Base-by-base conservation (phyloP, 1,140 invertebrate species). In the Lepidurus apus region DNA sequence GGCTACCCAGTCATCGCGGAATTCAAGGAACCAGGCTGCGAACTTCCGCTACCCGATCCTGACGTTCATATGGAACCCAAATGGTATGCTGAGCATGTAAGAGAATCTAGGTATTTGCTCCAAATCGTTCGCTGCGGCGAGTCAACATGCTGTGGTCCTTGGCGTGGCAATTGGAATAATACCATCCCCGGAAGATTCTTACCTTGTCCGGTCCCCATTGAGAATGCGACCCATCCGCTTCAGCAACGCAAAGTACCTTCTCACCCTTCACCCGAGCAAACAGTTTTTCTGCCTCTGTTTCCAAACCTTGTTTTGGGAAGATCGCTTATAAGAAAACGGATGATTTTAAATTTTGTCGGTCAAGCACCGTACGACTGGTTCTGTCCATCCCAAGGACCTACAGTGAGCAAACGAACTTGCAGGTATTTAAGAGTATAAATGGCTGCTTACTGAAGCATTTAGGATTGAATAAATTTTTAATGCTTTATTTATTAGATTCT, bases 41-140 rank as follows among this genome's bases (percentile, higher is more conserved):
- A 42, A 75, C 21, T 43, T 75, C 74, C 34, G 74, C 34, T 42
- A 34, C 43, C 6, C 34, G 43, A 42, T 34, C 34, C 34, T 75
- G 74, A 43, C 45, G 10, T 13, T 43, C n/a, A 17, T 42, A 7
- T 44, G 26, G 75, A 76, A n/a, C 34, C 21, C 10, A 13, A 76
- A n/a, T 43, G 75, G 75, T 76, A 45, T 44, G 43, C 75, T 43
- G 43, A 76, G 42, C 75, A 76, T 76, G 75, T 76, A 21, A 21
- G 75, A 24, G 47, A 43, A 17, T 45, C 43, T 21, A 43, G 10
- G 43, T 76, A 45, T 45, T 76, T 76, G n/a, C 42, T 21, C 42
- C 43, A 43, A 76, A 76, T 76, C 11, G 75, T 76, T 7, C 43
- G 47, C 17, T 76, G 75, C 24, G 26, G 47, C 24, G 47, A 76